Conservation (phyloP, 2,888 invertebrate species). For the Trichopria drosophilae region DNA sequence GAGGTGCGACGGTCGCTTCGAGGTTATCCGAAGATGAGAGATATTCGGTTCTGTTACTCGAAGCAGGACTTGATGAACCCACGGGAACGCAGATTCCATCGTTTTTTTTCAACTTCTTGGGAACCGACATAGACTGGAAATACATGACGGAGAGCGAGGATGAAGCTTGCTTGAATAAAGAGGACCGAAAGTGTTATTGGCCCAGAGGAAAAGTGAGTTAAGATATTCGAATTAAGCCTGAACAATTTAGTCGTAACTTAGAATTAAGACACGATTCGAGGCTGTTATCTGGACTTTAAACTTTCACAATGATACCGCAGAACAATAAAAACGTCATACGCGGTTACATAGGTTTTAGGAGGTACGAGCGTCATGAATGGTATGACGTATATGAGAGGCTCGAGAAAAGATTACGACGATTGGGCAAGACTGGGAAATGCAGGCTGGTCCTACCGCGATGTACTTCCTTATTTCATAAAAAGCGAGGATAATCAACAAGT, state of each 20-base stretch:
- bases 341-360: constrained; percentile 70
- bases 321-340: neutral
- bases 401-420: constrained; percentile 81
- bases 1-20: constrained; percentile 73
- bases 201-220: constrained; percentile 75
- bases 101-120: constrained; percentile 85
- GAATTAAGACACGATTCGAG: no score
- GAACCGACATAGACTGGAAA: constrained; percentile 85
- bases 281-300: no score
- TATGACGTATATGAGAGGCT: constrained; percentile 94
- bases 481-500: constrained; percentile 79
- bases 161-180: constrained; percentile 74
- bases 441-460: constrained; percentile 88
- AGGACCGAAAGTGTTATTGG: constrained; percentile 76
- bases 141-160: constrained; percentile 84
- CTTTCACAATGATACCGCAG: no score
- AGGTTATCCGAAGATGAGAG: constrained; percentile 73
- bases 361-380: constrained; percentile 94
- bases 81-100: constrained; percentile 88
- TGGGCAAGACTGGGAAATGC: constrained; percentile 86
- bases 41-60: constrained; percentile 73
- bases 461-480: constrained; percentile 86
- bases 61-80: constrained; percentile 84
- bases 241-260: no score
- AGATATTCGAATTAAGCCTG: no score